Conservation (phyloP, 2,113 vertebrate genomes). For the Nettapus auritus region DNA sequence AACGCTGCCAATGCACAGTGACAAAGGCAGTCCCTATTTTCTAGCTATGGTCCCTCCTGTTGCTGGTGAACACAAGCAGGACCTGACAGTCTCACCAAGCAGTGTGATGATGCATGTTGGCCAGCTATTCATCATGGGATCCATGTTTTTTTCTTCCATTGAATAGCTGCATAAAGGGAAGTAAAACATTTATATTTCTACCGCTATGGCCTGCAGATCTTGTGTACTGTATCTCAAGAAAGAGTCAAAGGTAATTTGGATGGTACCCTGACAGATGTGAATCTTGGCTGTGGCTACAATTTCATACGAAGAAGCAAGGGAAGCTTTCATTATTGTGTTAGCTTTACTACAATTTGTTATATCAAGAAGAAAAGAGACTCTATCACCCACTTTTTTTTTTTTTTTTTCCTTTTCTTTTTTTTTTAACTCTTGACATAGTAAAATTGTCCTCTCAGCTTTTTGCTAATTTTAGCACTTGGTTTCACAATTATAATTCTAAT, state of each 20-base stretch:
- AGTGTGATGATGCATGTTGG: neutral
- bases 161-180: neutral
- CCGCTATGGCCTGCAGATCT: neutral
- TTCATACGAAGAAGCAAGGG: neutral
- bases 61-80: neutral
- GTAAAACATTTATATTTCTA: neutral
- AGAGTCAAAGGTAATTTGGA: neutral
- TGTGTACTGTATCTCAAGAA: neutral
- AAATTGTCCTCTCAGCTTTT: neutral
- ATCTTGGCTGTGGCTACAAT: neutral
- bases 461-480: constrained; percentile 1
- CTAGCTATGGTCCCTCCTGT: neutral
- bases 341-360: neutral
- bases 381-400: neutral
- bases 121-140: neutral
- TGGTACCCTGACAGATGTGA: neutral
- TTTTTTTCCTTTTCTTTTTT: neutral
- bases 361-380: neutral
- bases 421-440: neutral
- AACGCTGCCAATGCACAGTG: neutral
- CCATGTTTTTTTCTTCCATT: neutral
- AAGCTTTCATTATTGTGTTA: neutral
- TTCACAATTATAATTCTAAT: neutral
- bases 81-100: neutral
- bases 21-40: neutral